A percentile compares a stretch with the other conserved stretches of the same genome.
These are phyloP conservation scores for Xylocampa areola DNA, from an alignment of 2,888 invertebrate genomes.

Conservation along the genomic window DNA sequence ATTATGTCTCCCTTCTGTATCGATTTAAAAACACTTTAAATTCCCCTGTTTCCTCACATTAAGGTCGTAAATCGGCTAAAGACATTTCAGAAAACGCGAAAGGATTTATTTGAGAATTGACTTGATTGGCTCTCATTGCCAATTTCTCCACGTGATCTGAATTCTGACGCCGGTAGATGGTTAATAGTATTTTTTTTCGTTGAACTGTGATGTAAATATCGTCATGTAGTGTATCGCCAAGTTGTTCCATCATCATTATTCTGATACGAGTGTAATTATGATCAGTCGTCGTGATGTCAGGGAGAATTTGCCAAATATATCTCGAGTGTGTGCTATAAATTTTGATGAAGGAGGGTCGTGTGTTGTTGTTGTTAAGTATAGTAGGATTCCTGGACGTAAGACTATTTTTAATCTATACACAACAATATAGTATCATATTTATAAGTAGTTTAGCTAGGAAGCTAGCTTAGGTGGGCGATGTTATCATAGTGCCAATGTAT, in stretches of 20 bases:
- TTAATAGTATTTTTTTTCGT: slow-evolving; percentile 24
- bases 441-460: not conserved
- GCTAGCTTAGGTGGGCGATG: not conserved
- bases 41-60: slow-evolving; percentile 1
- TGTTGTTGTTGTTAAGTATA: slow-evolving; percentile 12
- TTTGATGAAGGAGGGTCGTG: slow-evolving; percentile 14
- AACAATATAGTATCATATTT: not conserved
- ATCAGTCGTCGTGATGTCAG: slow-evolving; percentile 32
- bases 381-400: slow-evolving; percentile 1
- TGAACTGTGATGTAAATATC: slow-evolving; percentile 44
- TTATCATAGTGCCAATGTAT: slow-evolving; percentile 1
- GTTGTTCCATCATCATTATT: slow-evolving; percentile 46
- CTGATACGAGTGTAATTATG: slow-evolving; percentile 36
- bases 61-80: slow-evolving; percentile 19
- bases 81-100: not conserved
- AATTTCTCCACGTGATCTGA: slow-evolving; percentile 37
- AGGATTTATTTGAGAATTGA: slow-evolving; percentile 1
- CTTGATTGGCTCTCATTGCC: slow-evolving; percentile 18
- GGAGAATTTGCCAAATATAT: slow-evolving; percentile 52
- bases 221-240: slow-evolving; percentile 39
- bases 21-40: slow-evolving; percentile 5
- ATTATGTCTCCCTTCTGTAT: not conserved
- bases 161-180: slow-evolving; percentile 16
- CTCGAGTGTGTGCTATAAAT: slow-evolving; percentile 14
- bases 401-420: not conserved